phyloP scores from a whole-genome alignment of 2,113 vertebrate genomes.

The Ranitomeya variabilis region DNA sequence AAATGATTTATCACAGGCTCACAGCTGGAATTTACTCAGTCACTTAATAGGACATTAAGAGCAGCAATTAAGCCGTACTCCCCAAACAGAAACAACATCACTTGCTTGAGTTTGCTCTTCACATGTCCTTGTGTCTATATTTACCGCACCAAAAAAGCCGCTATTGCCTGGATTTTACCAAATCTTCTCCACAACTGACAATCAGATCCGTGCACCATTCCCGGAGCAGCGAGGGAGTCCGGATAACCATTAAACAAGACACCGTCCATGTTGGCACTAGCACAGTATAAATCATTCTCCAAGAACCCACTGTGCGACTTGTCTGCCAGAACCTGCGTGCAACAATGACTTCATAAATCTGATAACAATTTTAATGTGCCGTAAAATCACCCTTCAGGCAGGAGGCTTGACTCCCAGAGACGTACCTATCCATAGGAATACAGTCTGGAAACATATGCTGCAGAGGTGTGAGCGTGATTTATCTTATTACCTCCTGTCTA shows the following conservation, averaged over 20 bases:
- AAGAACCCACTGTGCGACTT: constrained; percentile 38
- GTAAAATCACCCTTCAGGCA: constrained; percentile 43
- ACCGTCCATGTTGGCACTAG: constrained; percentile 32
- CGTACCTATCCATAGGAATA: constrained; percentile 28
- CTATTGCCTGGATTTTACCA: constrained; percentile 4
- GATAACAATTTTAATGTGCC: constrained; percentile 52
- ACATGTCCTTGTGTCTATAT: constrained; percentile 49
- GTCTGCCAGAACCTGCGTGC: constrained; percentile 46
- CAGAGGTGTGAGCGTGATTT: not conserved
- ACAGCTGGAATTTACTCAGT: constrained; percentile 59
- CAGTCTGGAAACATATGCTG: constrained; percentile 22
- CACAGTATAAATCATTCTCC: constrained; percentile 48
- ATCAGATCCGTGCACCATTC: not conserved
- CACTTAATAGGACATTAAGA: constrained; percentile 60
- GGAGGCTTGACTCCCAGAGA: constrained; percentile 24
- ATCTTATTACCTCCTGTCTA: not conserved
- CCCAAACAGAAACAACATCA: constrained; percentile 55
- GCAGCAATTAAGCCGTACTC: constrained; percentile 56
- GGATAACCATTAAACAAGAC: constrained; percentile 37
- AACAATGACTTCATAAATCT: constrained; percentile 55
- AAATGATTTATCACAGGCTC: constrained; percentile 58
- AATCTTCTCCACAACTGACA: not conserved
- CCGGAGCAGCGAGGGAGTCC: not conserved
- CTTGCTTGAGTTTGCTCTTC: constrained; percentile 55
- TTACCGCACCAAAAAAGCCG: constrained; percentile 11